These are phyloP conservation scores for Cygnus buccinator DNA, from an alignment of 2,113 vertebrate genomes.

Conservation along the genomic window DNA sequence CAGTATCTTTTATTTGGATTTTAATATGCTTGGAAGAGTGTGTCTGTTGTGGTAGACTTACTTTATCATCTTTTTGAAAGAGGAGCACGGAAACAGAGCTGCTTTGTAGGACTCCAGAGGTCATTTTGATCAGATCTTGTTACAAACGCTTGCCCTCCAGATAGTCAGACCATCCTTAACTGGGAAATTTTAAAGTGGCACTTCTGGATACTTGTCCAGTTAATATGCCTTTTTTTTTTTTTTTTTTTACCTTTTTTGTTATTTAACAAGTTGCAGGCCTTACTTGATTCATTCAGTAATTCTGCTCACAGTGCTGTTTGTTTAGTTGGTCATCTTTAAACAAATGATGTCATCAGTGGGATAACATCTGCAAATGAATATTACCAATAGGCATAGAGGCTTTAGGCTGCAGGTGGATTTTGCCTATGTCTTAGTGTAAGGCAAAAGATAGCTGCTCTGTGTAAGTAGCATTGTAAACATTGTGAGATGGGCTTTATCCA, in stretches of 20 bases:
- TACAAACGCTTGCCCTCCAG: background rate
- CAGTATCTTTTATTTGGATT: background rate
- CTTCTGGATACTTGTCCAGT: background rate
- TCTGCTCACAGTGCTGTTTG: background rate
- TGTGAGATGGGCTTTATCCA: accelerated
- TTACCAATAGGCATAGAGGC: background rate
- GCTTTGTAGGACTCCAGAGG: background rate
- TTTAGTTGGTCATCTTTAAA: background rate
- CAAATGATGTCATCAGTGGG: background rate
- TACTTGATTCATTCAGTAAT: accelerated
- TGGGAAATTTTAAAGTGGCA: background rate
- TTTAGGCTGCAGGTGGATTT: background rate
- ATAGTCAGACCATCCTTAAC: background rate
- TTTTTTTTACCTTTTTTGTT: background rate
- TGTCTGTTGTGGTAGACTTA: background rate
- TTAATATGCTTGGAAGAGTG: background rate
- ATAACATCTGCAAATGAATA: background rate
- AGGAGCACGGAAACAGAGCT: background rate
- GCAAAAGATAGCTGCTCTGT: background rate
- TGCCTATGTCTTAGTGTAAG: background rate
- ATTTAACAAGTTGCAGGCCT: background rate
- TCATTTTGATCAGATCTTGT: background rate
- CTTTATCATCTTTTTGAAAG: background rate
- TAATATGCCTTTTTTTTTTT: background rate
- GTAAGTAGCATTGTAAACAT: background rate